Evolutionary conservation across 2,113 vertebrate species (phyloP), one percentile per base, ranked within the genome.

Genomic region (Ranitomeya imitator): DNA sequence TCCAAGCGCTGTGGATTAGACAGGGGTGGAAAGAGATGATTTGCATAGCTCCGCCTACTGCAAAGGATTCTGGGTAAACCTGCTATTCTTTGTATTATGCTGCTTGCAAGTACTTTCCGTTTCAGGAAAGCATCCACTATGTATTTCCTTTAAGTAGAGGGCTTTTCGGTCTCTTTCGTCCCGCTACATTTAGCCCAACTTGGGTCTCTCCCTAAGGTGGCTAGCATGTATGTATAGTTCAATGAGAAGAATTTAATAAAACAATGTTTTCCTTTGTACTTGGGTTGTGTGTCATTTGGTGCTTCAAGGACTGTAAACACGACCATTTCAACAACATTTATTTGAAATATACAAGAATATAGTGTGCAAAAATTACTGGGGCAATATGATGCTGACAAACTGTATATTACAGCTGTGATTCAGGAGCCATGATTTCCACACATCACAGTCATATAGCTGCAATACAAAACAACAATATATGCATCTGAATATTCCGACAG

Each of bases 311-410:
- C 61, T 14, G 31, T 3, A 16, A 16, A 16, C 18, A 74, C 4
- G 37, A 81, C 31, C 63, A 85, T 86, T 89, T 89, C 23, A 85
- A 85, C 79, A 95, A 90, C 63, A 95, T 98, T 95, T 98, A 99
- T 99, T 98, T 98, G 97, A 97, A 98, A 97, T 95, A 97, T 99
- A 99, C 97, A 99, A 97, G 95, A 96, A 96, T 97, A 97, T 95
- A 98, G 91, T 99, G 97, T 99, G 98, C 97, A 96, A 99, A 97
- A 96, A 96, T 95, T 94, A 96, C 94, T 94, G 95, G 96, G 95
- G 96, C 97, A 98, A 94, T 93, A 94, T 96, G 95, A 96, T 94
- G 92, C 95, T 97, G 96, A 97, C 86, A 95, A 93, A 92, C 92
- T 91, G 91, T 90, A 94, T 94, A 94, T 94, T 93, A 94, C 93